Conservation (phyloP, 1,140 invertebrate species). For the Nixonia krombeini region DNA sequence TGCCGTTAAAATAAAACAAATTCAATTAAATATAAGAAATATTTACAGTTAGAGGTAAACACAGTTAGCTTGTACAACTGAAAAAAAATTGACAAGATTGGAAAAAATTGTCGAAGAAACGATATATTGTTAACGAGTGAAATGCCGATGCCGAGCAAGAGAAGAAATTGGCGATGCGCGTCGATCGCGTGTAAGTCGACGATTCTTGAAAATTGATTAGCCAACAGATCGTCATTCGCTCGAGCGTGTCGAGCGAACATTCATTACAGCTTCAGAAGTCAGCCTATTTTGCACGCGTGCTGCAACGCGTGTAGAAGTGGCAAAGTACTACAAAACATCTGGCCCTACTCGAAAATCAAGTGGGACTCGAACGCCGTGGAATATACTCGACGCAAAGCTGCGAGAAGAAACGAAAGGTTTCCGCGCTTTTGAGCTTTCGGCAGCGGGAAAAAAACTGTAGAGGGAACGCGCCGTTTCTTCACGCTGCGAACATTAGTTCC, state of each 20-base stretch:
- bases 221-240: slow-evolving; percentile 36
- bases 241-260: slow-evolving; percentile 16
- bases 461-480: slow-evolving; percentile 40
- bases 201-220: slow-evolving; percentile 21
- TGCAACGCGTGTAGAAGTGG: slow-evolving; percentile 53
- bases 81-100: no score
- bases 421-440: slow-evolving; percentile 61
- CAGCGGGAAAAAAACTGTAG: slow-evolving; percentile 28
- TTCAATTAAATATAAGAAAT: no score
- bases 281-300: slow-evolving; percentile 51
- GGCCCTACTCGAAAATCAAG: slow-evolving; percentile 58
- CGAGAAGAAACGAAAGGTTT: slow-evolving; percentile 57
- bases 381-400: slow-evolving; percentile 52
- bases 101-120: neutral
- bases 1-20: no score
- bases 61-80: no score
- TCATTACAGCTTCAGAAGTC: slow-evolving; percentile 33
- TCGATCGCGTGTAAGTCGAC: neutral
- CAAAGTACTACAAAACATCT: slow-evolving; percentile 59
- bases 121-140: neutral
- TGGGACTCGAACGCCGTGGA: slow-evolving; percentile 49
- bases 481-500: slow-evolving; percentile 38
- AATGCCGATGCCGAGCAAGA: neutral
- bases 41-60: no score
- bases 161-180: neutral